A percentile compares a stretch with the other conserved stretches of the same genome.
Conservation (phyloP, 1,140 invertebrate species). For the Drosophila ercepeae region DNA sequence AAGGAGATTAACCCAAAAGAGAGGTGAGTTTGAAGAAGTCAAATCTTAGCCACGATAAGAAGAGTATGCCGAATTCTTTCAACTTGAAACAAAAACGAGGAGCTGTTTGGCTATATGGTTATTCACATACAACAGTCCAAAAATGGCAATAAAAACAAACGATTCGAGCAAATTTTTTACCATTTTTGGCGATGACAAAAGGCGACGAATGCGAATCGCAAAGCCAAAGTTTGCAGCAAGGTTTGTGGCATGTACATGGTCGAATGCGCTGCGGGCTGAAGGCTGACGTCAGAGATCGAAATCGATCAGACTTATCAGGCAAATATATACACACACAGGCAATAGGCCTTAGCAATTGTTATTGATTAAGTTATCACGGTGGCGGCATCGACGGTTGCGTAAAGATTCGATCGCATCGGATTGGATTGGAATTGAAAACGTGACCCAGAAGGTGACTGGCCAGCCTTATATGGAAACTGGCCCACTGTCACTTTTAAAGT, state of each 20-base stretch:
- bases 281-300: slow-evolving; percentile 40
- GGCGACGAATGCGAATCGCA: slow-evolving; percentile 17
- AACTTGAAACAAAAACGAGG: neutral
- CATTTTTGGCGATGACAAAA: slow-evolving; percentile 69
- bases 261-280: slow-evolving; percentile 51
- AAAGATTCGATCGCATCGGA: slow-evolving; percentile 26
- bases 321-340: slow-evolving; percentile 3
- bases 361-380: slow-evolving; percentile 70
- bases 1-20: too few species aligned
- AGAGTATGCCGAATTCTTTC: slow-evolving; percentile 18
- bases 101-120: slow-evolving; percentile 10
- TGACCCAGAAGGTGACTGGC: slow-evolving; percentile 13
- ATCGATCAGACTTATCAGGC: slow-evolving; percentile 17
- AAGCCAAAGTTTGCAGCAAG: slow-evolving; percentile 32
- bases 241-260: slow-evolving; percentile 26
- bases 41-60: too few species aligned
- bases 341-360: slow-evolving; percentile 28
- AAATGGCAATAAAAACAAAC: slow-evolving; percentile 59
- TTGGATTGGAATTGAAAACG: neutral
- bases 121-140: slow-evolving; percentile 32
- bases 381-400: slow-evolving; percentile 3
- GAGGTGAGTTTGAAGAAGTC: too few species aligned
- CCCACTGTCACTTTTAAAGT: neutral
- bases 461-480: slow-evolving; percentile 40
- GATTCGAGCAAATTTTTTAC: slow-evolving; percentile 62